Base-by-base conservation (phyloP, 2,797 vertebrate species). In the Tarsius wallacei region DNA sequence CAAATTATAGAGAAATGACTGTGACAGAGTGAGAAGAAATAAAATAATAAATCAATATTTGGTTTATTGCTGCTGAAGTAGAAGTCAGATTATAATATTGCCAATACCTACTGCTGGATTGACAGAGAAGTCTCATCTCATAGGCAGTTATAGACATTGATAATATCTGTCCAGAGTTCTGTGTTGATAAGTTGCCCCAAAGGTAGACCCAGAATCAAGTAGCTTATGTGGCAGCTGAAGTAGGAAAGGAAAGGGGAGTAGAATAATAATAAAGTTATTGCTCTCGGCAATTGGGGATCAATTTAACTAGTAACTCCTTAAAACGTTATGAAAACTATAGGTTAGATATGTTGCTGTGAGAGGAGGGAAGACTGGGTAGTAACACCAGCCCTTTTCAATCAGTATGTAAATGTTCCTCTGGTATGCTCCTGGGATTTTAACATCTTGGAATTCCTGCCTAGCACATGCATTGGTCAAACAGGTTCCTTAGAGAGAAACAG, bases 1-100 rank as follows among this genome's bases (percentile, higher is more conserved):
- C 93, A 80, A 88, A 76, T 93, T 86, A 73, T 53, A 36, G 28
- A 73, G 81, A 91, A 70, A 63, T 64, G 28, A 53, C 28, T 55
- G 15, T 22, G 59, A 89, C 26, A 66, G 28, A 73, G 36, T 42
- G 55, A 17, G 82, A 68, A 31, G 28, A 78, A 73, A 33, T 33
- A 83, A 68, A 95, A 16, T 33, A 36, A 78, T 76, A 77, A 89
- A 47, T 17, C 2, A 86, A 10, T 51, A 31, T 31, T 85, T 77
- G 7, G 3, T 47, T 66, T 64, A 51, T 63, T 93, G 5, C 16
- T 93, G 33, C 14, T 51, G 14, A 73, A 51, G 4, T n/a, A 70
- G 51, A 95, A 82, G 26, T 76, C 33, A 51, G n/a, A n/a, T 36
- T 78, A 14, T 9, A 66, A 4, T 51, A 14, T 81, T 70, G 49